Base-by-base conservation (phyloP, 2,888 invertebrate genomes). In the Eristalinus sepulchralis region DNA sequence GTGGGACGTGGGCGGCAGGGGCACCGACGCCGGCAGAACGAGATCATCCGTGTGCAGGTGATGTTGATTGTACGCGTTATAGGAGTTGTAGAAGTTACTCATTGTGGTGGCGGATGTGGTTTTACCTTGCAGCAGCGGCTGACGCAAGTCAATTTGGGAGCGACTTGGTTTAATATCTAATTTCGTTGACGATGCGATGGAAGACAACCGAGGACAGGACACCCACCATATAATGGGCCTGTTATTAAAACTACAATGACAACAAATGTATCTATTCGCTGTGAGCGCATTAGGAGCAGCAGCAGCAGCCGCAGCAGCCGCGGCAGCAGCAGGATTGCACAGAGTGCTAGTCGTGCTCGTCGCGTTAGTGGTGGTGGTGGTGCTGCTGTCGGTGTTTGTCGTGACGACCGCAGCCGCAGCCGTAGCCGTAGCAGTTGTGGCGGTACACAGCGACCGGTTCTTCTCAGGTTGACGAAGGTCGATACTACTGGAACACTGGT, bases 221-320 rank as follows among this genome's bases (percentile, higher is more conserved):
- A 92, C 91, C 92, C 92, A 92, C 92, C 92, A 92, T 88, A 91
- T 90, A 66, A 92, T 85, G 66, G 92, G 92, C 81, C 91, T 90
- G 89, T 92, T 90, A 89, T 92, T 91, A 88, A 91, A 91, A 63
- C 91, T 90, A 88, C 92, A 92, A 82, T 90, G 90, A 88, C 89
- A 88, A 85, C 92, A 92, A 89, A 92, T 89, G 88, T 92, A 90
- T 55, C 91, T 90, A 75, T 73, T 88, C 66, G 82, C 70, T 68
- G 87, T 83, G 62, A 88, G 86, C 20, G 89, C 89, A 60, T 89
- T 88, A 66, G 89, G 62, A 82, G 77, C 68, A 66, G 63, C 17
- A 6, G 47, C 57, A 24, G 24, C 57, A 24, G 20, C 64, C 34
- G 57, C 55, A 55, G 27, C 66, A 36, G 34, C 62, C n/a, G n/a